Base-by-base conservation (phyloP, 2,888 invertebrate species). In the Tupiocoris notatus region DNA sequence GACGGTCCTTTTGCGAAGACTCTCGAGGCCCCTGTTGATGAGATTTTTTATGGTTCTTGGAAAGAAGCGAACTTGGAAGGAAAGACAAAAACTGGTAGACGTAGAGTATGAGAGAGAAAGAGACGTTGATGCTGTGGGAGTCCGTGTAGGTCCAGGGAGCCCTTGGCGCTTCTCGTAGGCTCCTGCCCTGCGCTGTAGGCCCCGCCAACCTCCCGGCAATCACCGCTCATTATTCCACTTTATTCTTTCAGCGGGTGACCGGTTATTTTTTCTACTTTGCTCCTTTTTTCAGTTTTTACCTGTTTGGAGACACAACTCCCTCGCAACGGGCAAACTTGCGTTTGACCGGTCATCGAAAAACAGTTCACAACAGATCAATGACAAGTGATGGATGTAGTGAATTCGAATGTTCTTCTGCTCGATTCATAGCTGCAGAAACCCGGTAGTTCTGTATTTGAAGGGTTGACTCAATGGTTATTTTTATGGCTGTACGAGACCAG, bases 41-140 rank as follows among this genome's bases (percentile, higher is more conserved):
- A 73, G 73, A 62, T 73, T 73, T 73, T 73, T 73, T 73, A 73
- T 73, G 73, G 73, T 73, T 73, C 73, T 73, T 62, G 22, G 73
- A 73, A 73, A 73, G 73, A 73, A 62, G 73, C 61, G 54, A 73
- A 62, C 58, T 70, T 58, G 23, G 58, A 61, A n/a, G 54, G 61
- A 73, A 61, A 63, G 54, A 61, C 20, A 56, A 21, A 68, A 68
- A 58, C 54, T 18, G 22, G 20, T 16, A 68, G 59, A 68, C 23
- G 57, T 9, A 20, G 57, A n/a, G 68, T 20, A n/a, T 20, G 24
- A 67, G 56, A 24, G 58, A 18, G 22, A 7, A 17, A 59, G n/a
- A n/a, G n/a, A n/a, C n/a, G n/a, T n/a, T n/a, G n/a, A n/a, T n/a
- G n/a, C n/a, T n/a, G n/a, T n/a, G n/a, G 39, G 18, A 39, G 39